Base-by-base conservation (phyloP, 1,140 invertebrate species). In the Calliphora vicina region DNA sequence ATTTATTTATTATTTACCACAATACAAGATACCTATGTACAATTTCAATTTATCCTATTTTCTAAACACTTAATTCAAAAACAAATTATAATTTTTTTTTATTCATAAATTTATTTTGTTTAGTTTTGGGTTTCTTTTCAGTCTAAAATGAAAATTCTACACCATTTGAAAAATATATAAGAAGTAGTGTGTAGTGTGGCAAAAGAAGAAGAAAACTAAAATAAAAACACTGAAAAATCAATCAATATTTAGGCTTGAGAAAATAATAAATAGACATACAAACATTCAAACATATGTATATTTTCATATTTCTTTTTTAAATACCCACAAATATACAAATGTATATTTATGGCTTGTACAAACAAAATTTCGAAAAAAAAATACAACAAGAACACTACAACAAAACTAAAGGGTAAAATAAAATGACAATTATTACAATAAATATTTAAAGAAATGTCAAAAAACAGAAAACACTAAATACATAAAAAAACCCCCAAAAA, bases 181-280 rank as follows among this genome's bases (percentile, higher is more conserved):
- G 23, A 26, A 73, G 3, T 25, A 73, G 35, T n/a, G n/a, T n/a
- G n/a, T n/a, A n/a, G n/a, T n/a, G n/a, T 35, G 35, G 35, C 27
- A 29, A 76, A 29, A 29, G 13, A 74, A 29, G 29, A 76, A 35
- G n/a, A 35, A 35, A 10, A 35, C n/a, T n/a, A 76, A 42, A 29
- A 29, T 6, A 9, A 29, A 76, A 35, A 76, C 29, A 35, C 35
- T 35, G 26, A 9, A 35, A 42, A 76, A 29, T 35, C 26, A 29
- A 42, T 76, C 73, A 42, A 29, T 29, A 76, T 76, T 76, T 17
- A 42, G 26, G 73, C 35, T 76, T 42, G 35, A 76, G 26, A 29
- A 74, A 76, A 76, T 72, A 23, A 72, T 72, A 76, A 76, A 76
- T 67, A 67, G 8, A 67, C 25, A 67, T 25, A n/a, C 50, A 57